These are phyloP conservation scores for Pollenia angustigena DNA, from an alignment of 2,888 invertebrate species.

Conservation along the genomic window DNA sequence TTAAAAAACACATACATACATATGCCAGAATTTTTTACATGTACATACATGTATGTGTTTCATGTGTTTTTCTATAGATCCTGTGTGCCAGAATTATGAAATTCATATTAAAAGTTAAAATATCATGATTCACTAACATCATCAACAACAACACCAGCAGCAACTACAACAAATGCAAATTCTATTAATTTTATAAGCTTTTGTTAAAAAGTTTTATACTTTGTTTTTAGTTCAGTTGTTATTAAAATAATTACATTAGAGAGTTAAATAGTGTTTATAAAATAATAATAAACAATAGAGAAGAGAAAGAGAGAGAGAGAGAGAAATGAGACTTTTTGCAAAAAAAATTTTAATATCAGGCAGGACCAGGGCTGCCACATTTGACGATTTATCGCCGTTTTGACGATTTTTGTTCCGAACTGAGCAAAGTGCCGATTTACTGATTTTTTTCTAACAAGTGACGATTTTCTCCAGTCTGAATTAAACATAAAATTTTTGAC, in stretches of 20 bases:
- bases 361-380: no score
- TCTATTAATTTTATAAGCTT: conserved; percentile 55
- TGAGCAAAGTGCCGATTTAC: no score
- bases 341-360: no score
- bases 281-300: neutral
- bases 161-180: conserved; percentile 34
- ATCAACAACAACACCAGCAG: neutral
- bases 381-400: no score
- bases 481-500: no score
- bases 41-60: neutral
- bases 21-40: neutral
- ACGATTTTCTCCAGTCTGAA: no score
- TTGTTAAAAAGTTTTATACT: conserved; percentile 41
- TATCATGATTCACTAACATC: conserved; percentile 51
- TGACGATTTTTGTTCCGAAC: no score
- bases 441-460: no score
- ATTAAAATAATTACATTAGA: conserved; percentile 65
- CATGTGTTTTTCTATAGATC: neutral
- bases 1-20: conserved; percentile 2
- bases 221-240: conserved; percentile 35
- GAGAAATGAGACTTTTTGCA: no score
- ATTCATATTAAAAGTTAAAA: conserved; percentile 52
- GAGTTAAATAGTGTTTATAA: neutral
- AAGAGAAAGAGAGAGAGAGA: neutral
- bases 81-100: conserved; percentile 39